Evolutionary conservation across 2,888 invertebrate species (phyloP).

Genomic region (Molanna angustata): DNA sequence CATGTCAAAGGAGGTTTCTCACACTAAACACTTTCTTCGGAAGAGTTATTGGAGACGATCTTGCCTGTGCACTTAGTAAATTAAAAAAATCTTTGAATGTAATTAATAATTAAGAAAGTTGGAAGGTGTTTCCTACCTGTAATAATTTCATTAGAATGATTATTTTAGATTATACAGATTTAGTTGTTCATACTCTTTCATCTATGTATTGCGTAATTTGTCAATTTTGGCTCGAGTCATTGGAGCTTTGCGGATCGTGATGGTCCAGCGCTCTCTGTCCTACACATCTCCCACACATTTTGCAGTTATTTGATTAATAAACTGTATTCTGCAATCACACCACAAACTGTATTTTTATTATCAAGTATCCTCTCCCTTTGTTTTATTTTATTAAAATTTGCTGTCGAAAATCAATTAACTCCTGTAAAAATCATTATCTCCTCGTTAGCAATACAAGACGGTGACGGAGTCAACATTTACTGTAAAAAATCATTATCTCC

Average conservation of each 20-base stretch:
- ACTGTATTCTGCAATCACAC: slow-evolving; percentile 32
- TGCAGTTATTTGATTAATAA: slow-evolving; percentile 32
- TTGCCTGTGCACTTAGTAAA: slow-evolving; percentile 59
- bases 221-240: slow-evolving; percentile 22
- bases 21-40: neutral
- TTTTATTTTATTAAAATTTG: too few species aligned
- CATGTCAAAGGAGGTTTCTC: too few species aligned
- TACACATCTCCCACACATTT: slow-evolving; percentile 23
- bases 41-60: slow-evolving; percentile 44
- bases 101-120: slow-evolving; percentile 57
- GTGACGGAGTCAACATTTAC: too few species aligned
- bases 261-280: slow-evolving; percentile 15
- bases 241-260: slow-evolving; percentile 13
- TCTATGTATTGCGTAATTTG: slow-evolving; percentile 23
- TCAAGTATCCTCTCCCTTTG: too few species aligned
- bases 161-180: slow-evolving; percentile 16
- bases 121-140: slow-evolving; percentile 40
- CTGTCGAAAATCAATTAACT: too few species aligned
- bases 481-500: too few species aligned
- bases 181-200: slow-evolving; percentile 12
- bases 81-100: slow-evolving; percentile 51
- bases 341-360: slow-evolving; percentile 11
- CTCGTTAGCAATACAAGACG: too few species aligned
- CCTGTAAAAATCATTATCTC: too few species aligned
- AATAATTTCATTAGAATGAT: slow-evolving; percentile 17